Base-by-base conservation (phyloP, 37 sponge, comb jelly and placozoan genomes). In the Amphimedon queenslandica region DNA sequence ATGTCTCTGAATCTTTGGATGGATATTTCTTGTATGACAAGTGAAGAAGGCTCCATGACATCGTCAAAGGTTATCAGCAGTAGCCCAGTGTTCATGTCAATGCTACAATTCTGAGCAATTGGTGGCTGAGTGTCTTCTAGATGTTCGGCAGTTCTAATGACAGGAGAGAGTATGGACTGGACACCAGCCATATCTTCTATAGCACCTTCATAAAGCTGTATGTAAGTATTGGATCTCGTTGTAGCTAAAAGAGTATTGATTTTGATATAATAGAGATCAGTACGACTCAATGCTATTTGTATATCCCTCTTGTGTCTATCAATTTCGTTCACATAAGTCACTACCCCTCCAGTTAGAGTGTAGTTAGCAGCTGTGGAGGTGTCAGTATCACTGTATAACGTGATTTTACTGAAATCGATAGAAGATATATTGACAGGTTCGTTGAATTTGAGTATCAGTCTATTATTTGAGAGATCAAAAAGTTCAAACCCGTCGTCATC, bases 401-500 rank as follows among this genome's bases (percentile, higher is more conserved):
- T 56, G 16, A 94, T 70, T 33, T 76, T 63, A 24, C 37, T 74
- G 57, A 81, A 76, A 58, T 81, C 40, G 16, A 87, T 33, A 0
- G 88, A 84, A 13, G 79, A 83, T 0, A 78, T 64, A 80, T 90
- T 86, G 16, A 94, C 95, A 42, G 91, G 87, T 64, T 94, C 95
- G 41, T 74, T 61, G 42, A 94, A 94, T 32, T 41, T 18, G 18
- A 94, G 61, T 0, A 21, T 35, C 38, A 80, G 28, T 0, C 56
- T 77, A 33, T 79, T 77, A 18, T 11, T 35, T 24, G 77, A 58
- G 20, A 91, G 36, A 65, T 93, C 78, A 40, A 88, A 75, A 31
- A 42, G 56, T 18, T 47, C 20, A 42, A 88, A 81, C 2, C 37
- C 37, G 13, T 47, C 53, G 13, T 47, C 53, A 37, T 43, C 51